Conservation (phyloP, 2,888 invertebrate species). For the Calameuta pallipes region DNA sequence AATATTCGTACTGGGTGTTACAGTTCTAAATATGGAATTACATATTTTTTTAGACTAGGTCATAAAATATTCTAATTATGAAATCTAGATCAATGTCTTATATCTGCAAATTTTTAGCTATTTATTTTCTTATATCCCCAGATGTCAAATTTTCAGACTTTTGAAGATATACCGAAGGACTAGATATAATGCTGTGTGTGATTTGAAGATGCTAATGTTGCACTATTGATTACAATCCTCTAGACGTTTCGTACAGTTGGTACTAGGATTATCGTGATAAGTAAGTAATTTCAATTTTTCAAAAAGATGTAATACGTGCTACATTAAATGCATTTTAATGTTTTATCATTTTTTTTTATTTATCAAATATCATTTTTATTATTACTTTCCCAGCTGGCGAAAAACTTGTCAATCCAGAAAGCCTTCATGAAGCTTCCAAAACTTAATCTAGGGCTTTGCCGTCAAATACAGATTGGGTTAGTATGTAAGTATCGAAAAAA, state of each 20-base stretch:
- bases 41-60: not conserved
- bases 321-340: not conserved
- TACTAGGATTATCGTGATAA: not conserved
- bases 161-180: not conserved
- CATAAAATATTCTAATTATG: not conserved
- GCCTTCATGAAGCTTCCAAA: not conserved
- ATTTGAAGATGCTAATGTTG: not conserved
- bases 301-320: not conserved
- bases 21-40: not conserved
- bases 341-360: not conserved
- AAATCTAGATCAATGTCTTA: not conserved
- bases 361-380: not conserved
- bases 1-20: not conserved
- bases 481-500: conserved; percentile 54
- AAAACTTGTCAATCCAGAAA: not conserved
- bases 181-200: too few relatives aligned
- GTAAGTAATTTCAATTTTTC: not conserved
- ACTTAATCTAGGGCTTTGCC: conserved; percentile 52
- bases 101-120: not conserved
- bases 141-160: not conserved
- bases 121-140: not conserved
- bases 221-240: not conserved
- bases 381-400: not conserved
- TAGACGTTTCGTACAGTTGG: not conserved
- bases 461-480: conserved; percentile 56